Base-by-base conservation (phyloP, 2,113 vertebrate genomes). In the Podilymbus podiceps region DNA sequence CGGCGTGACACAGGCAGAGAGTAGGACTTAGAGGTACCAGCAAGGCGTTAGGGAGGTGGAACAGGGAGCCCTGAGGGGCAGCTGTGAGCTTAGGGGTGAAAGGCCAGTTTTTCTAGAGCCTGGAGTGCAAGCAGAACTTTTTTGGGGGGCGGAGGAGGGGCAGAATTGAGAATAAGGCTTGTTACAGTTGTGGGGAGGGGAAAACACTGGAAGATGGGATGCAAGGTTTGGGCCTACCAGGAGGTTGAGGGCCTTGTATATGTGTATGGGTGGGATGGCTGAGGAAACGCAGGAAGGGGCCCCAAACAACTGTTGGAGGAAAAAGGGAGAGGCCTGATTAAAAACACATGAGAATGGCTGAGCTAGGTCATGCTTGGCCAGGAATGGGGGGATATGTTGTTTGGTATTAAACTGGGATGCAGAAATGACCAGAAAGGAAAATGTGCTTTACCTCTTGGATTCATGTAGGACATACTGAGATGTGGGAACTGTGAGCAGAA, bases 381-480 rank as follows among this genome's bases (percentile, higher is more conserved):
- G 55, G 24, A 67, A 28, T 11, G 6, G 7, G 0, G 0, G 23
- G 30, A 12, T 50, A 1, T 2, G 15, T 24, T 89, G 25, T 31
- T 38, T 3, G 0, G 56, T 76, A 33, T 10, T 56, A 56, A 80
- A 69, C 17, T 75, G 31, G 28, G 58, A 38, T 31, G n/a, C 42
- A 49, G 38, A 68, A 56, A 49, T 63, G 74, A 67, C 59, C 55
- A 75, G 85, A 67, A 88, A 64, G 62, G 28, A 88, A 75, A 75
- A 78, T 33, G 13, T 20, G 3, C 13, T 49, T 73, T 64, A 5
- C 76, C 18, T 47, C 77, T 62, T 58, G 46, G 64, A 38, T 91
- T 94, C 55, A 4, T 28, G 38, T 12, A 63, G 76, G 30, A 30
- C 15, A 8, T 59, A 3, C 22, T n/a, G 47, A 87, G 40, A 38